Evolutionary conservation across 2,888 invertebrate species (phyloP).

Genomic region (Galerucella calmariensis): DNA sequence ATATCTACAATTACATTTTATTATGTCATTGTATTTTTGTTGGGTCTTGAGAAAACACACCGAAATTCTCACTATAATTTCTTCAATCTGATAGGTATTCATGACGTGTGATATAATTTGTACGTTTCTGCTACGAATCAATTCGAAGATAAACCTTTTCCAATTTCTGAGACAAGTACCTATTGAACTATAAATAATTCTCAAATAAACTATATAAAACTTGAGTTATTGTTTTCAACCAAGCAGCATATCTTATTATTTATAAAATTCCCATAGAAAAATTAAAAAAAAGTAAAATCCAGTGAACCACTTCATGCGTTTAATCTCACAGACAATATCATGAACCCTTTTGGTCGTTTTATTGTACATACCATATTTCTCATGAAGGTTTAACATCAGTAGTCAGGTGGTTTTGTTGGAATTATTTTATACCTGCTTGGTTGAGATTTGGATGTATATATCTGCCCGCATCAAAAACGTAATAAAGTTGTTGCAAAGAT

Average conservation of each 20-base stretch:
- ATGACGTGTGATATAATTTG: no score
- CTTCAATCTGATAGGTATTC: no score
- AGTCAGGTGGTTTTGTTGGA: conserved; percentile 8
- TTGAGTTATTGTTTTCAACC: not conserved
- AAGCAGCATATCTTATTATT: no score
- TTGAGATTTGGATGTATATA: conserved; percentile 14
- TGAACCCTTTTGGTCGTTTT: conserved; percentile 18
- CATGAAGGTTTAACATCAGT: conserved; percentile 26
- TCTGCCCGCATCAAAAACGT: conserved; percentile 22
- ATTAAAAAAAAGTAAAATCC: conserved; percentile 14
- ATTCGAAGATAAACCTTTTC: no score
- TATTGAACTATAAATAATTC: no score
- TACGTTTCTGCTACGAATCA: no score
- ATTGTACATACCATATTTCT: conserved; percentile 17
- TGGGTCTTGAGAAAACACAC: no score
- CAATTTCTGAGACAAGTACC: no score
- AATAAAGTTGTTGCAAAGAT: conserved; percentile 7
- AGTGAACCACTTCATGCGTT: conserved; percentile 9
- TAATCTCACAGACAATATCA: conserved; percentile 25
- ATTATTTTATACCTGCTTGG: conserved; percentile 31
- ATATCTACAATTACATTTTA: no score
- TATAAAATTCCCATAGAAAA: not conserved
- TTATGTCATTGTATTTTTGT: no score
- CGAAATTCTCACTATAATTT: no score
- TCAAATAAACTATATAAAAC: no score